These are phyloP conservation scores for Drosophila lacteicornis DNA, from an alignment of 1,140 invertebrate species.

Conservation along the genomic window DNA sequence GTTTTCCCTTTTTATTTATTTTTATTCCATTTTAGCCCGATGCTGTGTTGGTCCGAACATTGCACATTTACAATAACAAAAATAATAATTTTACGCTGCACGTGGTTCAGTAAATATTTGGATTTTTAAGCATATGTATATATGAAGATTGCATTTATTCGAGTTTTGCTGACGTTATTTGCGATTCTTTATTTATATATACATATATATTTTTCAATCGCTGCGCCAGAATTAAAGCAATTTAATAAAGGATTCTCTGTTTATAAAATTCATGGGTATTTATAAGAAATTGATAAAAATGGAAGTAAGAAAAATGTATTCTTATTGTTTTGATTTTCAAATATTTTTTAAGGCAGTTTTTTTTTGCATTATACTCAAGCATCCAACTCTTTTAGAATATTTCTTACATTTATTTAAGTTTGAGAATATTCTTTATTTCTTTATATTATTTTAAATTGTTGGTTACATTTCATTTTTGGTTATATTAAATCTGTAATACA, in stretches of 20 bases:
- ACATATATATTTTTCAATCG: not conserved
- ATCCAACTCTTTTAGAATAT: no score
- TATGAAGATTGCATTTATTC: conserved; percentile 50
- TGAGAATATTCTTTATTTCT: no score
- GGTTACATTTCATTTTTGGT: not conserved
- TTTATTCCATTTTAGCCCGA: conserved; percentile 27
- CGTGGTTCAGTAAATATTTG: conserved; percentile 67
- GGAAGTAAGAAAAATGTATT: no score
- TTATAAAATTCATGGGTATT: no score
- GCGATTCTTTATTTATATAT: conserved; percentile 13
- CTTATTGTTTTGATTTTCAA: no score
- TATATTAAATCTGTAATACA: not conserved
- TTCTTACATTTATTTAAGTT: no score
- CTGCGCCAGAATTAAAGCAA: not conserved
- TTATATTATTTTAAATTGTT: not conserved
- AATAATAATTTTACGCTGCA: conserved; percentile 70
- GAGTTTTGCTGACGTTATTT: conserved; percentile 24
- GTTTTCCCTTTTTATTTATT: conserved; percentile 50
- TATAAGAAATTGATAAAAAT: no score
- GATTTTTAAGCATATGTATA: conserved; percentile 74
- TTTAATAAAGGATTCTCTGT: not conserved
- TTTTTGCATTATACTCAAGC: no score
- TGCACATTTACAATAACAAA: conserved; percentile 71
- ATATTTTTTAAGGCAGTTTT: no score
- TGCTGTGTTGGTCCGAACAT: conserved; percentile 12